phyloP scores from a whole-genome alignment of 2,113 vertebrate species.

The Sebastes schlegelii region DNA sequence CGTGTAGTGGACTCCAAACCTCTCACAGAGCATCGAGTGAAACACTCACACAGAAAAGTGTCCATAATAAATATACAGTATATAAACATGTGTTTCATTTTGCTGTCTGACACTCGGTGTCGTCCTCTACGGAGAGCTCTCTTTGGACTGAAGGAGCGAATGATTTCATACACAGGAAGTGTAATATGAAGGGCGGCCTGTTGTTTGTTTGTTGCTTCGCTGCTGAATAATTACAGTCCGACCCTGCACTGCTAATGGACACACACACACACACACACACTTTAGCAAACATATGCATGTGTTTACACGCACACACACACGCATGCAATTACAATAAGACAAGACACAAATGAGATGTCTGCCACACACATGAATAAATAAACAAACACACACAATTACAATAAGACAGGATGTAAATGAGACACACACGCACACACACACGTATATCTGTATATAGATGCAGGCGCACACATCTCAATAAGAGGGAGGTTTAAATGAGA shows the following conservation, averaged over 20 bases:
- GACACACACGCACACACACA: background rate
- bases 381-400: conserved; percentile 36
- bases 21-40: background rate
- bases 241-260: conserved; percentile 61
- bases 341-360: conserved; percentile 47
- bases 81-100: background rate
- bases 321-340: conserved; percentile 54
- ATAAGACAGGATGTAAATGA: conserved; percentile 43
- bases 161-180: conserved; percentile 42
- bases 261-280: conserved; percentile 31
- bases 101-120: too few relatives aligned
- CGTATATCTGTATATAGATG: background rate
- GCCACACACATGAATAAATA: conserved; percentile 15
- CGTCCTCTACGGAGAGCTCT: too few relatives aligned
- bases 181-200: conserved; percentile 11
- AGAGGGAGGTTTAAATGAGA: conserved; percentile 69
- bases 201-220: conserved; percentile 59
- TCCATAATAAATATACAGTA: too few relatives aligned
- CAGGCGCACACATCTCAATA: conserved; percentile 60
- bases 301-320: background rate
- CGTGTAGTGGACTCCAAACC: background rate
- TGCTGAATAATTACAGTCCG: conserved; percentile 73
- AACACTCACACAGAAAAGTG: background rate
- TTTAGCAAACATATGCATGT: background rate
- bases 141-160: background rate